phyloP scores from a whole-genome alignment of 2,888 invertebrate species.

The Heliothis peltigera region DNA sequence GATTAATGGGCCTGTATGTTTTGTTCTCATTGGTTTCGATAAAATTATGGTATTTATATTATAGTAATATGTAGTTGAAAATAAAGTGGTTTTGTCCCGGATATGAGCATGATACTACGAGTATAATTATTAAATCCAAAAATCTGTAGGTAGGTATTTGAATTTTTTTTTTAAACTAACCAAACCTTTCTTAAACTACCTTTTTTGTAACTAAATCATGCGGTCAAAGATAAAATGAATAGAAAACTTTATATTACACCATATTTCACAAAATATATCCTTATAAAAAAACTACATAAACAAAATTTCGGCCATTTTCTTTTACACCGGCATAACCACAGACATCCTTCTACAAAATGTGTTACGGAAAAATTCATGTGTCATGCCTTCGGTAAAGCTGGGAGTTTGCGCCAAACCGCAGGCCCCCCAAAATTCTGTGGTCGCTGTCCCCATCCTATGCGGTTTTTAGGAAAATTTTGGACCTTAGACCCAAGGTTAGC shows the following conservation, averaged over 20 bases:
- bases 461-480: constrained; percentile 37
- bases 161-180: too few relatives aligned
- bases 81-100: background rate
- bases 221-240: too few relatives aligned
- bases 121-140: too few relatives aligned
- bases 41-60: constrained; percentile 8
- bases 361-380: constrained; percentile 54
- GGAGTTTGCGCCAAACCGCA: constrained; percentile 40
- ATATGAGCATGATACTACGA: background rate
- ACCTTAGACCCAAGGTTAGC: constrained; percentile 8
- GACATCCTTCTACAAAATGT: constrained; percentile 38
- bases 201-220: background rate
- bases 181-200: too few relatives aligned
- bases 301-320: constrained; percentile 28
- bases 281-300: background rate
- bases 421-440: constrained; percentile 48
- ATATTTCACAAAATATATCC: constrained; percentile 8
- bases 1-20: constrained; percentile 54
- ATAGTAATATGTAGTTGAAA: constrained; percentile 4
- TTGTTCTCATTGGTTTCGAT: constrained; percentile 44
- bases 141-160: too few relatives aligned
- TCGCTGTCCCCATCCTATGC: constrained; percentile 43
- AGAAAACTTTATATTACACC: too few relatives aligned
- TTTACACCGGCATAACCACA: constrained; percentile 23
- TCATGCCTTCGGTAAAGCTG: constrained; percentile 41